phyloP scores from a whole-genome alignment of 2,888 invertebrate genomes.

The Coecobrya sp. region DNA sequence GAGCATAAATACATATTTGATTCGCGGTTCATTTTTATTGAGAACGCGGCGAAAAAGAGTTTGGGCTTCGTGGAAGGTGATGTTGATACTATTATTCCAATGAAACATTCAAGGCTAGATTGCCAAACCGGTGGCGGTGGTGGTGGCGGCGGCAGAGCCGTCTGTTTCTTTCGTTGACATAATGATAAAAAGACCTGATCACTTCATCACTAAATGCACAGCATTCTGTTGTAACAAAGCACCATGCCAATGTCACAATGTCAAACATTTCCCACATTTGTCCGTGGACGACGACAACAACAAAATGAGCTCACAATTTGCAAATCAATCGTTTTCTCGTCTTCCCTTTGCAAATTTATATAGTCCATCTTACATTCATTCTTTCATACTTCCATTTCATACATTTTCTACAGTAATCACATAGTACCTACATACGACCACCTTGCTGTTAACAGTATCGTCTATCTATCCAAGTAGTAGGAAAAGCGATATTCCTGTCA shows the following conservation, averaged over 20 bases:
- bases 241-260: slow-evolving; percentile 1
- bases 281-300: not conserved
- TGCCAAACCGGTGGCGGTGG: not conserved
- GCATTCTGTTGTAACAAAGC: slow-evolving; percentile 23
- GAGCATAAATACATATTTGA: slow-evolving; percentile 47
- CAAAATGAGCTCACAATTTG: slow-evolving; percentile 29
- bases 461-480: too few species aligned
- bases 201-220: slow-evolving; percentile 13
- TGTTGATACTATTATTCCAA: slow-evolving; percentile 1
- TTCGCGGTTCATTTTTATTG: not conserved
- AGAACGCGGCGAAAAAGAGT: not conserved
- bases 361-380: not conserved
- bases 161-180: not conserved
- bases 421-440: too few species aligned
- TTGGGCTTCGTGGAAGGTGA: not conserved
- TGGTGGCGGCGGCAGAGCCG: not conserved
- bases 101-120: not conserved
- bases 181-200: slow-evolving; percentile 27
- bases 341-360: not conserved
- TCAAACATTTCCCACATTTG: slow-evolving; percentile 42
- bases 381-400: not conserved
- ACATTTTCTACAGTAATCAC: too few species aligned
- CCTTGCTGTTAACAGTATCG: too few species aligned
- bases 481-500: too few species aligned
- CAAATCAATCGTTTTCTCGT: slow-evolving; percentile 1